Conservation (phyloP, 2,888 invertebrate genomes). For the Bruchidius siliquastri region DNA sequence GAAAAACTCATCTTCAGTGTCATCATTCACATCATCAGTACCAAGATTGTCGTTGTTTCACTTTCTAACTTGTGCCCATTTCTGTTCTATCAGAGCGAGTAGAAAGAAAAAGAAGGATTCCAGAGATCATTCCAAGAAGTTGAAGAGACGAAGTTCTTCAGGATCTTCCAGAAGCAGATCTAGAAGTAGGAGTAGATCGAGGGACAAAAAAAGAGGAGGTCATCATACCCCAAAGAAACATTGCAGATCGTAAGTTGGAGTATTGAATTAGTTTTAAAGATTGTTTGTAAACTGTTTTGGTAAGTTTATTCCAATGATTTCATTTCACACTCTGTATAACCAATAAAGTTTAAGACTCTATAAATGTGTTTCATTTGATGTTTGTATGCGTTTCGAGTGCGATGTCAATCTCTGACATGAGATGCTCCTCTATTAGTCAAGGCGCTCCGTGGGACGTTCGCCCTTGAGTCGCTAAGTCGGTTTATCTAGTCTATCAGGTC, state of each 20-base stretch:
- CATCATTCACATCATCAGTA: too few relatives aligned
- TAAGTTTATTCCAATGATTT: neutral
- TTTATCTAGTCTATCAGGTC: too few relatives aligned
- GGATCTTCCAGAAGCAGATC: constrained; percentile 13
- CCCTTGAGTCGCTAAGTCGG: too few relatives aligned
- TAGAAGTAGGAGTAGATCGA: neutral
- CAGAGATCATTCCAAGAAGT: constrained; percentile 17
- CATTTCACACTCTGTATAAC: neutral
- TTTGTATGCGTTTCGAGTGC: too few relatives aligned
- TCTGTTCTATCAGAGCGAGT: too few relatives aligned
- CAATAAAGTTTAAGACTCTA: neutral
- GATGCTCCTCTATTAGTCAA: too few relatives aligned
- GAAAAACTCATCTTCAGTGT: too few relatives aligned
- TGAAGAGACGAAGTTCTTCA: constrained; percentile 10
- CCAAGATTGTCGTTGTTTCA: too few relatives aligned
- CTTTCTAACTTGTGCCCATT: too few relatives aligned
- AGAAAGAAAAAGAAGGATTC: constrained; percentile 6
- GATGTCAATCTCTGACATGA: too few relatives aligned
- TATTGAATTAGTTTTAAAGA: neutral
- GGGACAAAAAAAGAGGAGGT: neutral
- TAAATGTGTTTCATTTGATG: neutral
- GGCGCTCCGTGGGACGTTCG: too few relatives aligned
- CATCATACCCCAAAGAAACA: neutral
- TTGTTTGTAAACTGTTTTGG: neutral
- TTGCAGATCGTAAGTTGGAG: neutral